A percentile compares a stretch with the other conserved stretches of the same genome.
Conservation (phyloP, 2,888 invertebrate genomes). For the Cosmia pyralina region DNA sequence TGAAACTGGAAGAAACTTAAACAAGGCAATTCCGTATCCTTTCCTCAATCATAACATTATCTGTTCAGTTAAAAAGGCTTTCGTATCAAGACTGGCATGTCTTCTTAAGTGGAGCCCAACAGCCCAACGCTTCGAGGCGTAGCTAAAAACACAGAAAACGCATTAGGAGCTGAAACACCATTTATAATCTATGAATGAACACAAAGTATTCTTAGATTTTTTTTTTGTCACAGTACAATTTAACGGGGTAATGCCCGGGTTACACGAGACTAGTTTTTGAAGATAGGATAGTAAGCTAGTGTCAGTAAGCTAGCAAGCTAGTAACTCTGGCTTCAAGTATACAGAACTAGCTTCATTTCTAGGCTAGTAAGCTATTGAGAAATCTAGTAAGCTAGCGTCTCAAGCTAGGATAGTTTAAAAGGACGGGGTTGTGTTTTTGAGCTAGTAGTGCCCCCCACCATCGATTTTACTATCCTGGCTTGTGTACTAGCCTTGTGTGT, state of each 20-base stretch:
- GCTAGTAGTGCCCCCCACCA: no score
- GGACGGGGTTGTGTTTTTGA: no score
- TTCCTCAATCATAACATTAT: neutral
- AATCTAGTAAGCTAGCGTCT: no score
- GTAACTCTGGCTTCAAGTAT: no score
- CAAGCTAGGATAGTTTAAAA: no score
- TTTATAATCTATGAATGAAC: conserved; percentile 32
- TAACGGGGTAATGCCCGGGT: neutral
- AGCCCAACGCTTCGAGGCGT: neutral
- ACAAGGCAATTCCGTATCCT: neutral
- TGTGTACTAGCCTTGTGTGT: no score
- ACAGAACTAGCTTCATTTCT: no score
- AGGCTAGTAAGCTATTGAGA: no score
- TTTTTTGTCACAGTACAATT: neutral
- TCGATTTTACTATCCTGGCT: no score
- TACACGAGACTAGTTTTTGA: no score
- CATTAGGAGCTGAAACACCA: conserved; percentile 38
- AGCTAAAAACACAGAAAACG: conserved; percentile 43
- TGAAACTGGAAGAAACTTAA: neutral
- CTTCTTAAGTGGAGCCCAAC: conserved; percentile 9
- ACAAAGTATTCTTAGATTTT: conserved; percentile 21
- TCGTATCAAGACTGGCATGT: neutral
- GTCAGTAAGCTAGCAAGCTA: no score
- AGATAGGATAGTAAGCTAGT: no score
- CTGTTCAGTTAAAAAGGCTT: conserved; percentile 9